These are phyloP conservation scores for Diarsia rubi DNA, from an alignment of 2,888 invertebrate species.

Conservation along the genomic window DNA sequence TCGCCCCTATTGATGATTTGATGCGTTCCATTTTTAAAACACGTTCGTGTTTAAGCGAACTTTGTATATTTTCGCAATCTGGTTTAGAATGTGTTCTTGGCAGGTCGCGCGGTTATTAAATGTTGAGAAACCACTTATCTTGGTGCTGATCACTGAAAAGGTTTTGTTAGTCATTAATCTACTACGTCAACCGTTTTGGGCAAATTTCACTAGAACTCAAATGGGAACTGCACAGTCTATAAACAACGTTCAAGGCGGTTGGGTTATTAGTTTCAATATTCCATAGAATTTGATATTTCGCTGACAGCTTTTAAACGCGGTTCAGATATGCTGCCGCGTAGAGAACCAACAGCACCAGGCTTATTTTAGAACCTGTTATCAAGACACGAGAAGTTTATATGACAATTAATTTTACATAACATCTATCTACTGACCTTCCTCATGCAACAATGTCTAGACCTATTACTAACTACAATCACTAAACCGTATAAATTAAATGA, in stretches of 20 bases:
- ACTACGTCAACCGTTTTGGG: background rate
- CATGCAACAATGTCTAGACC: slow-evolving; percentile 1
- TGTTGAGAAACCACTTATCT: slow-evolving; percentile 28
- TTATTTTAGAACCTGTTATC: background rate
- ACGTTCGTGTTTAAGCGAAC: slow-evolving; percentile 72
- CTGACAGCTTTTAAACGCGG: background rate
- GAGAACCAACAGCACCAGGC: too few relatives aligned
- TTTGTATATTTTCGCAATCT: slow-evolving; percentile 78
- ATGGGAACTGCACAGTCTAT: background rate
- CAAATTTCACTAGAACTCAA: background rate
- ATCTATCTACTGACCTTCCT: slow-evolving; percentile 1
- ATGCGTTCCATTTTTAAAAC: slow-evolving; percentile 84
- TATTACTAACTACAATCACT: slow-evolving; percentile 29
- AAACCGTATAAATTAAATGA: slow-evolving; percentile 17
- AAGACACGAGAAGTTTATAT: background rate
- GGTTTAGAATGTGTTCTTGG: slow-evolving; percentile 44
- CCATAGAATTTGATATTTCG: background rate
- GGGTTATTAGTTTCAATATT: background rate
- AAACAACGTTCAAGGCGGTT: background rate
- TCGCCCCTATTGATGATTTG: slow-evolving; percentile 82
- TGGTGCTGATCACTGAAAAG: slow-evolving; percentile 14
- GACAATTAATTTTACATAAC: slow-evolving; percentile 24
- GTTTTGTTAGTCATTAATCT: background rate
- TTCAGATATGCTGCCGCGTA: too few relatives aligned
- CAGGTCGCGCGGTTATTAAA: slow-evolving; percentile 29